Base-by-base conservation (phyloP, 2,797 vertebrate genomes). In the Rhynchonycteris naso region DNA sequence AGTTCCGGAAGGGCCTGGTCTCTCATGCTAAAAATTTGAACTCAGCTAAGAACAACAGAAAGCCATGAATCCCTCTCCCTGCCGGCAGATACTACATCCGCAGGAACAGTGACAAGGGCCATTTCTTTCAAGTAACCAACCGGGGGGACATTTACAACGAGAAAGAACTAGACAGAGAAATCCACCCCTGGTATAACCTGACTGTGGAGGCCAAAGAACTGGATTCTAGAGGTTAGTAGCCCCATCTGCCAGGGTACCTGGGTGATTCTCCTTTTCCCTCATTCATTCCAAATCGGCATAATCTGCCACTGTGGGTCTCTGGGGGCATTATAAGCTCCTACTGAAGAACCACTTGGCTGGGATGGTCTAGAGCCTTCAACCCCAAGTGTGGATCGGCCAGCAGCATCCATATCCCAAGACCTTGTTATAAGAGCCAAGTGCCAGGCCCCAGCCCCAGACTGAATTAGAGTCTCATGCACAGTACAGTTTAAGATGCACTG, bases 171-270 rank as follows among this genome's bases (percentile, higher is more conserved):
- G 98, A 99, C 96, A 98, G 98, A 97, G 98, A 99, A 98, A 95
- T 97, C 89, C 97, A 97, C 3, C 93, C 98, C 21, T 98, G 98
- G 88, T 98, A 98, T 93, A 99, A 99, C 88, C 97, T 99, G 95
- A 99, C 98, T 15, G 97, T 99, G 28, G 98, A 98, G 90, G 98
- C 98, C 88, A 98, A 98, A 66, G 98, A 99, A 95, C 75, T 98
- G 74, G 97, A 97, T 89, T 28, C 79, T 28, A 93, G 3, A 0
- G 97, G 98, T 98, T 80, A 97, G 97, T 82, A 35, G n/a, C 22
- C 50, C 61, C 22, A 19, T 50, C 52, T n/a, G 2, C 12, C 47
- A 69, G 26, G n/a, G 24, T 4, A 30, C n/a, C 22, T 52, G 58
- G 81, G 50, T 13, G 35, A 38, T 82, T 79, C 83, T 83, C 68